Evolutionary conservation across 2,888 invertebrate genomes (phyloP).

Genomic region (Dicyrtoma fusca): DNA sequence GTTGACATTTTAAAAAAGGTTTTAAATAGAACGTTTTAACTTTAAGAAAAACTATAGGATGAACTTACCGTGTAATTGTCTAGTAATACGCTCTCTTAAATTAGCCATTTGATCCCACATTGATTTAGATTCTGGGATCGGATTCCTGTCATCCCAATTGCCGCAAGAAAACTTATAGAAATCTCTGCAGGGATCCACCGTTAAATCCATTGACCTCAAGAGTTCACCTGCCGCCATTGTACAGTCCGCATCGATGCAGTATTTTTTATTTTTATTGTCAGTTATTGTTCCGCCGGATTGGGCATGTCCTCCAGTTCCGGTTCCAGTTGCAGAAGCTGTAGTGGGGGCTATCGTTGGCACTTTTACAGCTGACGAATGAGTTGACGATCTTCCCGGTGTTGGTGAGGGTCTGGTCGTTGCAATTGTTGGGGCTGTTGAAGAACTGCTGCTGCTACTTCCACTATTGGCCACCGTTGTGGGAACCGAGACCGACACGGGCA

Average conservation of each 20-base stretch:
- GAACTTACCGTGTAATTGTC: slow-evolving; percentile 59
- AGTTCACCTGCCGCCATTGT: slow-evolving; percentile 57
- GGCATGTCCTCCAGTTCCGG: not conserved
- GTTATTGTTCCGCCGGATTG: too few relatives aligned
- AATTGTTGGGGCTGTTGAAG: too few relatives aligned
- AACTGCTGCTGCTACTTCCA: too few relatives aligned
- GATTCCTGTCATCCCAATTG: slow-evolving; percentile 61
- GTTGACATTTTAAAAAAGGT: too few relatives aligned
- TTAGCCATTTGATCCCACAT: slow-evolving; percentile 68
- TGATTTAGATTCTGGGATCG: slow-evolving; percentile 58
- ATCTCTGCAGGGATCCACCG: slow-evolving; percentile 61
- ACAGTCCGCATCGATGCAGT: slow-evolving; percentile 46
- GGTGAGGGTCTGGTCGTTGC: not conserved
- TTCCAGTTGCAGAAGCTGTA: not conserved
- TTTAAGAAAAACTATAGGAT: too few relatives aligned
- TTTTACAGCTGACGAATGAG: not conserved
- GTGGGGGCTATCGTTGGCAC: not conserved
- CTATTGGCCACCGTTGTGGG: not conserved
- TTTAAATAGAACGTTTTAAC: too few relatives aligned
- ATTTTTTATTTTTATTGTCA: not conserved
- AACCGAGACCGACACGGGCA: too few relatives aligned
- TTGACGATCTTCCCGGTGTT: not conserved
- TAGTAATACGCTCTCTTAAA: slow-evolving; percentile 66
- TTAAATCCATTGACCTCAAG: slow-evolving; percentile 59
- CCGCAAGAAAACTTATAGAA: slow-evolving; percentile 63